These are phyloP conservation scores for Laterallus jamaicensis DNA, from an alignment of 2,113 vertebrate genomes.

Conservation along the genomic window DNA sequence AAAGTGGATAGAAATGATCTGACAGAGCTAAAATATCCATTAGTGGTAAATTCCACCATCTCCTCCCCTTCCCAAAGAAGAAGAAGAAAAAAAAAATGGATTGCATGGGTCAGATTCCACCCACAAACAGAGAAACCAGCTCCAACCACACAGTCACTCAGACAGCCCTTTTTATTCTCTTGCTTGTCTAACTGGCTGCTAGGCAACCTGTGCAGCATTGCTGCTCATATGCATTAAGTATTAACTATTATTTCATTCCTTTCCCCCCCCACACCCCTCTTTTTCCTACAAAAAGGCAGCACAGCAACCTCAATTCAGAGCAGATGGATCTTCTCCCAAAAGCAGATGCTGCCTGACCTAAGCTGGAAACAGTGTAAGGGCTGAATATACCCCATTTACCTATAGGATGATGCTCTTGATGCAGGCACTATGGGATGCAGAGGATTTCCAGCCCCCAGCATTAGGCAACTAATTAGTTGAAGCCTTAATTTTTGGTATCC, in stretches of 20 bases:
- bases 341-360: not conserved
- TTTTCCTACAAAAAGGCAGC: not conserved
- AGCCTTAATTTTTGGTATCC: not conserved
- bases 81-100: not conserved
- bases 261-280: not conserved
- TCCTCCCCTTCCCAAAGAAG: not conserved
- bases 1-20: not conserved
- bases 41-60: slow-evolving; percentile 30
- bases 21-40: not conserved
- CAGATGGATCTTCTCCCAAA: not conserved
- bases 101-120: slow-evolving; percentile 39
- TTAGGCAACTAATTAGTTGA: not conserved
- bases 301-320: not conserved
- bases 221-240: slow-evolving; percentile 47
- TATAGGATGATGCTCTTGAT: not conserved
- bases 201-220: slow-evolving; percentile 54
- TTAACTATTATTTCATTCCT: slow-evolving; percentile 29
- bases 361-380: not conserved
- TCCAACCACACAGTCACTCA: slow-evolving; percentile 32
- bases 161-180: slow-evolving; percentile 33
- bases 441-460: not conserved
- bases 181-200: slow-evolving; percentile 61
- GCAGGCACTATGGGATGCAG: not conserved
- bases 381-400: not conserved
- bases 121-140: slow-evolving; percentile 19